These are phyloP conservation scores for Daphoenositta chrysoptera DNA, from an alignment of 2,113 vertebrate genomes.

Conservation along the genomic window DNA sequence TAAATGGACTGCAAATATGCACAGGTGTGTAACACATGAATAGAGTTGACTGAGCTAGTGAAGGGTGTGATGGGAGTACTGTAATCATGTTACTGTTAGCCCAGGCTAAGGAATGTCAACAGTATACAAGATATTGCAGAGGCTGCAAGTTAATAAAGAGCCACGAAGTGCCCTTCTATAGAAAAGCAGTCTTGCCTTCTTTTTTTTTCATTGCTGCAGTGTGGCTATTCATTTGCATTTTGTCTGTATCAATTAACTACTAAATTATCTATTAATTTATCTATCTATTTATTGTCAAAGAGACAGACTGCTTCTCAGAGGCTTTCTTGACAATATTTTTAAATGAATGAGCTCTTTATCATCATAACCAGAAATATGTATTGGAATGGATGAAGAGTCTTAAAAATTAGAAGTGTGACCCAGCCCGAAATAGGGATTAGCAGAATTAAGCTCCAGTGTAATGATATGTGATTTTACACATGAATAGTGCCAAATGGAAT, in stretches of 20 bases:
- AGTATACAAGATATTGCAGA: conserved; percentile 35
- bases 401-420: neutral
- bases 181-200: neutral
- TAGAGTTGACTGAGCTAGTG: neutral
- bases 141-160: neutral
- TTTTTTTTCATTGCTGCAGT: neutral
- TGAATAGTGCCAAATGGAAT: neutral
- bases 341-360: neutral
- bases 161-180: neutral
- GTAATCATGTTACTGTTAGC: conserved; percentile 24
- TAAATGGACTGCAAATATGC: conserved; percentile 58
- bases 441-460: neutral
- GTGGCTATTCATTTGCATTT: neutral
- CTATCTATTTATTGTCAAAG: neutral
- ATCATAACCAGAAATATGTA: neutral
- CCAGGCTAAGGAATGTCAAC: conserved; percentile 50
- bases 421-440: neutral
- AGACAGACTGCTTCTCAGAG: neutral
- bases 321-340: neutral
- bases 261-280: neutral
- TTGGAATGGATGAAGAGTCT: neutral
- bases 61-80: conserved; percentile 9
- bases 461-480: neutral
- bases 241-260: neutral
- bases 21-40: conserved; percentile 54